Evolutionary conservation across 2,113 vertebrate species (phyloP).

Genomic region (Megalops atlanticus): DNA sequence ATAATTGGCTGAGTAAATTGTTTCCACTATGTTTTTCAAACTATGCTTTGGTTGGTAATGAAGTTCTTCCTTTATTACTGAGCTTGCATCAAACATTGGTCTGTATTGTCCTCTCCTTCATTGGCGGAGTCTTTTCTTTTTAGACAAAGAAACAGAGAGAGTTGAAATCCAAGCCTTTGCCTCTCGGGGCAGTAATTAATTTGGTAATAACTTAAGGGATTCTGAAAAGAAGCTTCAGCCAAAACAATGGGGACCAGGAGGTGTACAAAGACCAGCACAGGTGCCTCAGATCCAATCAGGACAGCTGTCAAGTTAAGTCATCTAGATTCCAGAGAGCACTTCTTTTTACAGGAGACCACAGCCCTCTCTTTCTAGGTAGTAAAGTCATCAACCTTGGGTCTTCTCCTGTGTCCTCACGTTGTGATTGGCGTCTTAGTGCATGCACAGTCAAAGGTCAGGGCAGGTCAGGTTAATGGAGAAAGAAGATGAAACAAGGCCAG

Average conservation of each 20-base stretch:
- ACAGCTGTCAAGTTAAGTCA: constrained; percentile 10
- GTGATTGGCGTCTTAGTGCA: constrained; percentile 57
- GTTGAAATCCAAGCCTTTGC: constrained; percentile 51
- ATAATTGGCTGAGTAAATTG: not conserved
- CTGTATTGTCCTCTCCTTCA: constrained; percentile 14
- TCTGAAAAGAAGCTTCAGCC: constrained; percentile 37
- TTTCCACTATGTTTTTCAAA: not conserved
- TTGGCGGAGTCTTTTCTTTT: not conserved
- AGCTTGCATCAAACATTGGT: constrained; percentile 24
- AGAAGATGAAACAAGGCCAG: not conserved
- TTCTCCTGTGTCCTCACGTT: constrained; percentile 33
- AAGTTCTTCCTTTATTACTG: not conserved
- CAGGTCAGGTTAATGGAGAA: constrained; percentile 29
- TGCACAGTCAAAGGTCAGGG: constrained; percentile 49
- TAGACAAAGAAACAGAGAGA: constrained; percentile 40
- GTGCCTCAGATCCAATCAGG: constrained; percentile 16
- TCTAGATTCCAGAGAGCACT: constrained; percentile 44
- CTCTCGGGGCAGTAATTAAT: constrained; percentile 65
- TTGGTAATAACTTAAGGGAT: constrained; percentile 69
- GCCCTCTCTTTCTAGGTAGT: constrained; percentile 34
- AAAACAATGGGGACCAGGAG: constrained; percentile 44
- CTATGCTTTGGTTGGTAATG: not conserved
- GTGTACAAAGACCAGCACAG: constrained; percentile 16
- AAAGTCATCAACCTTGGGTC: constrained; percentile 55
- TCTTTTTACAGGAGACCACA: not conserved